Conservation (phyloP, 2,888 invertebrate genomes). For the Folsomia candida region DNA sequence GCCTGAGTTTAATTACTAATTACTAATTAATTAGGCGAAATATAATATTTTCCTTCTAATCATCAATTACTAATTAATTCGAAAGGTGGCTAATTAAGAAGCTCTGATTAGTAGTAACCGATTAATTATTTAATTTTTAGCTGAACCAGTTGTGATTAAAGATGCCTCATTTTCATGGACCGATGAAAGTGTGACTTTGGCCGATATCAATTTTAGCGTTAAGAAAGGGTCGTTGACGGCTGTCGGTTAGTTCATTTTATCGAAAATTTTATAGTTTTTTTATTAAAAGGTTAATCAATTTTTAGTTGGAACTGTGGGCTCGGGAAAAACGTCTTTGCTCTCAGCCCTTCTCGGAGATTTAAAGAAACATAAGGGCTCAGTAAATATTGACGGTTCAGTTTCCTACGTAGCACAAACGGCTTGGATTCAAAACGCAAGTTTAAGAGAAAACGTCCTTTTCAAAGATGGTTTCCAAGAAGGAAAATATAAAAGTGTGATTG, state of each 20-base stretch:
- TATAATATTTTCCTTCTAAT: too few species aligned
- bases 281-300: too few species aligned
- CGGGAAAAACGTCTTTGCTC: not conserved
- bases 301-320: not conserved
- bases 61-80: too few species aligned
- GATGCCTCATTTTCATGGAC: slow-evolving; percentile 61
- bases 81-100: too few species aligned
- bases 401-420: slow-evolving; percentile 61
- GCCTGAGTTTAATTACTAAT: not conserved
- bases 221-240: slow-evolving; percentile 36
- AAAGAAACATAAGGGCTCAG: slow-evolving; percentile 53
- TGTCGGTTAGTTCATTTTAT: slow-evolving; percentile 2
- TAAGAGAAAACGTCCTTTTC: slow-evolving; percentile 59
- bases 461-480: slow-evolving; percentile 53
- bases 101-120: too few species aligned
- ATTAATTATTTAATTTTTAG: too few species aligned
- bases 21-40: not conserved
- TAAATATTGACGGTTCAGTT: slow-evolving; percentile 54
- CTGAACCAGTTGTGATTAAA: slow-evolving; percentile 55
- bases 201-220: slow-evolving; percentile 53
- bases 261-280: not conserved
- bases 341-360: slow-evolving; percentile 58
- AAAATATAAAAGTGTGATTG: slow-evolving; percentile 53
- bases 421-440: too few species aligned
- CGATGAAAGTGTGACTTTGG: slow-evolving; percentile 47